Evolutionary conservation across 53 echinoderm and acorn worm genomes (phyloP).

Genomic region (Mesocentrotus franciscanus): DNA sequence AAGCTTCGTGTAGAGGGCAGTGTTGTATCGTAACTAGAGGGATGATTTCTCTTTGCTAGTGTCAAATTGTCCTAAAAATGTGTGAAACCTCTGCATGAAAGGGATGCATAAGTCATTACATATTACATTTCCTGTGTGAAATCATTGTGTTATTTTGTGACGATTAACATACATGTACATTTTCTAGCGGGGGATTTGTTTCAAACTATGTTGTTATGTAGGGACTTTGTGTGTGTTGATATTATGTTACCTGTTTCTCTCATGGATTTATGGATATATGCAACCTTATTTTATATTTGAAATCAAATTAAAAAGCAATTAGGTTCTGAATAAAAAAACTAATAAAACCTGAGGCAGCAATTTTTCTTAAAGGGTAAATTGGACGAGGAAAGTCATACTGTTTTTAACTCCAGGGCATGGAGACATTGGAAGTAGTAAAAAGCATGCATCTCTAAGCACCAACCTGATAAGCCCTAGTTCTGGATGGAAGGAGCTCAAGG

Average conservation of each 20-base stretch:
- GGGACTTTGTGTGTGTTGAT: background rate
- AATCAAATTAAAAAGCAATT: background rate
- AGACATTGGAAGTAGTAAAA: too few species aligned
- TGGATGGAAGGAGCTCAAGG: too few species aligned
- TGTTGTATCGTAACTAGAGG: background rate
- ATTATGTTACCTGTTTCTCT: background rate
- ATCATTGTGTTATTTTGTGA: background rate
- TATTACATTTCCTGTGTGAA: background rate
- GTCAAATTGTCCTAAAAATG: too few species aligned
- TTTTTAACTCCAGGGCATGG: background rate
- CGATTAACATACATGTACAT: background rate
- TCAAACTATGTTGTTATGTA: background rate
- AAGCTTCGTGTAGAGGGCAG: background rate
- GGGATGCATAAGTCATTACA: background rate
- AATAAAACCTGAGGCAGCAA: background rate
- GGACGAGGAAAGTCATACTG: background rate
- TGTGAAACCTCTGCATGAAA: background rate
- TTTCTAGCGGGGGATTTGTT: background rate
- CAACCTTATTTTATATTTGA: slow-evolving; percentile 19
- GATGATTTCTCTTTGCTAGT: too few species aligned
- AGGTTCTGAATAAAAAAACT: background rate
- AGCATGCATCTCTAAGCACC: too few species aligned
- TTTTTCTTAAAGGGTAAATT: background rate
- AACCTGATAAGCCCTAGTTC: too few species aligned
- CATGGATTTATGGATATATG: slow-evolving; percentile 26